These are phyloP conservation scores for Liopterus haemorrhoidalis DNA, from an alignment of 2,888 invertebrate species.

Conservation along the genomic window DNA sequence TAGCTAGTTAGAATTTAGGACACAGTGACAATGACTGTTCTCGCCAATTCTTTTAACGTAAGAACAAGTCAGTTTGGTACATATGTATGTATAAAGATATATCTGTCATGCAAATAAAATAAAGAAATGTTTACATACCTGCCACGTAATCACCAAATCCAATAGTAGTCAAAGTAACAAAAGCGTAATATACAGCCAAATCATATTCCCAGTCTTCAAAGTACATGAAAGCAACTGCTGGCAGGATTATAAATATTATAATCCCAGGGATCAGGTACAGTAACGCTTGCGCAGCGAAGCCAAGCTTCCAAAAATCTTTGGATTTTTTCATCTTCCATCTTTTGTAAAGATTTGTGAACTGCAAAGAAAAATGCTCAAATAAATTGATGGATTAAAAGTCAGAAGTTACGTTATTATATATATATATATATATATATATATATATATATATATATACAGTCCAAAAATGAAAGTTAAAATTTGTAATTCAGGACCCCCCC, in stretches of 20 bases:
- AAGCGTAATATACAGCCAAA: constrained; percentile 79
- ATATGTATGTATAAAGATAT: too few relatives aligned
- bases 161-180: constrained; percentile 80
- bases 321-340: constrained; percentile 69
- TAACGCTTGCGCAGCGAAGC: constrained; percentile 71
- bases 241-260: constrained; percentile 78
- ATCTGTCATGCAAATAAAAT: neutral
- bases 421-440: too few relatives aligned
- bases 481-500: too few relatives aligned
- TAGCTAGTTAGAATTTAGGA: too few relatives aligned
- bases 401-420: constrained; percentile 10
- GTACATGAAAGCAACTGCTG: constrained; percentile 75
- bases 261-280: constrained; percentile 86
- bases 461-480: too few relatives aligned
- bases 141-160: constrained; percentile 92
- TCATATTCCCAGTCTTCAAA: constrained; percentile 84
- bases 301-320: constrained; percentile 57
- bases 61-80: too few relatives aligned
- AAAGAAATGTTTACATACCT: constrained; percentile 49
- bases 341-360: constrained; percentile 73
- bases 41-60: too few relatives aligned
- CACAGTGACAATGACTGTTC: too few relatives aligned
- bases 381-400: neutral
- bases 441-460: too few relatives aligned
- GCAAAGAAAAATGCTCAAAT: constrained; percentile 36